Evolutionary conservation across 2,797 vertebrate species (phyloP), one percentile per base, ranked within the genome.

Genomic region (Meriones psammophilus): DNA sequence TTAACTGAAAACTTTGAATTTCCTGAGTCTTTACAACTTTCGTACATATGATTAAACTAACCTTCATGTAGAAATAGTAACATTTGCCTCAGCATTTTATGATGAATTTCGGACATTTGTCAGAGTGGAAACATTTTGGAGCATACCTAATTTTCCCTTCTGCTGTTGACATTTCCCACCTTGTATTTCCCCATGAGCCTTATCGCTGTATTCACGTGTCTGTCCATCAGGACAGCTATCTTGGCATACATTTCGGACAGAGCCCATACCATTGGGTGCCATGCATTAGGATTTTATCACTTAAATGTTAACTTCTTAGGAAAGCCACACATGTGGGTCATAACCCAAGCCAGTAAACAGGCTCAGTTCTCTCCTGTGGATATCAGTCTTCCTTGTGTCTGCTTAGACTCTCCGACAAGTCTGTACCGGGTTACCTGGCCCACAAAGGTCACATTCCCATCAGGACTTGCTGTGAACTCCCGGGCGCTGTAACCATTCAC

Each of bases 31-130:
- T 93, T 92, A 74, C 18, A 78, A 15, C 71, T 46, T 96, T 83
- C 28, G 92, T 95, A 92, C 50, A 88, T 54, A 69, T 74, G n/a
- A 58, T 50, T 94, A 73, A 95, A n/a, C 83, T 95, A 85, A 73
- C 87, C 89, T 95, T 94, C 58, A 87, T 93, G 12, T 64, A 84
- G 94, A 88, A 91, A 81, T 69, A 69, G 28, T 76, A 83, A 64
- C 36, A 69, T 39, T 88, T 83, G 71, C 36, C 58, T 91, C 30
- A 79, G 26, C 13, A 36, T 89, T 95, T 92, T 94, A 46, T 73
- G 74, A 64, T 85, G 62, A 94, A 7, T 79, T 96, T 93, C 12
- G 69, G 87, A 68, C 20, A 8, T 78, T 13, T 20, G 66, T 88
- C 58, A 54, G 26, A 77, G 39, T 76, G 80, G 54, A 79, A 89